Base-by-base conservation (phyloP, 2,888 invertebrate genomes). In the Cephus nigrinus region DNA sequence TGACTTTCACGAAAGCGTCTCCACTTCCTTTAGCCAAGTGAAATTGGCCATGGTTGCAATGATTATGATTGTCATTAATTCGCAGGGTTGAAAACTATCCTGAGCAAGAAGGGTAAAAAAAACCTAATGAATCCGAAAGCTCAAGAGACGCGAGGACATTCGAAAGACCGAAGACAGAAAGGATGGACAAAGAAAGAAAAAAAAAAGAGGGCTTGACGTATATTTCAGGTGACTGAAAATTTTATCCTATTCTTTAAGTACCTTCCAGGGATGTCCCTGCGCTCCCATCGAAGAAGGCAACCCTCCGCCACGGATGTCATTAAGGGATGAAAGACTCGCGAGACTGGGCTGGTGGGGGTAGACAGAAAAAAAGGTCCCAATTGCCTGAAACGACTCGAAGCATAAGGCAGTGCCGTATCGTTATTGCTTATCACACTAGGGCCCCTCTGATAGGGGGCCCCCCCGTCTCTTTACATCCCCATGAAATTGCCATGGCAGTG, bases 401-500 rank as follows among this genome's bases (percentile, higher is more conserved):
- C 86, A 85, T 86, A 86, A 82, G 84, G 77, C 79, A 55, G 74
- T 34, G 33, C 74, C 55, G 40, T 71, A 75, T 75, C 85, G 85
- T 89, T 88, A 90, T 88, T 90, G 89, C 90, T 90, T 88, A 90
- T 90, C 90, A 88, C 84, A 85, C 85, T 82, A 78, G 76, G 80
- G 35, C 78, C 84, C 80, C 71, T 73, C 78, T 80, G 79, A 79
- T 78, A 79, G 77, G 55, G 71, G 32, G 71, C 11, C 35, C 31
- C 12, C 71, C 12, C 71, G 32, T 71, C 71, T 33, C 31, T 71
- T 33, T 31, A 71, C 55, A 55, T 23, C 55, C 23, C 23, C 9
- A 33, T 71, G 32, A 33, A 71, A 71, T 71, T 71, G 71, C 71
- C 12, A 31, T 33, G 71, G 71, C 31, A 71, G 31, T 71, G 71